Percentiles rank a stretch among this genome's conserved stretches.
phyloP scores from a whole-genome alignment of 2,888 invertebrate genomes.

The Archaeoteleia sp. region DNA sequence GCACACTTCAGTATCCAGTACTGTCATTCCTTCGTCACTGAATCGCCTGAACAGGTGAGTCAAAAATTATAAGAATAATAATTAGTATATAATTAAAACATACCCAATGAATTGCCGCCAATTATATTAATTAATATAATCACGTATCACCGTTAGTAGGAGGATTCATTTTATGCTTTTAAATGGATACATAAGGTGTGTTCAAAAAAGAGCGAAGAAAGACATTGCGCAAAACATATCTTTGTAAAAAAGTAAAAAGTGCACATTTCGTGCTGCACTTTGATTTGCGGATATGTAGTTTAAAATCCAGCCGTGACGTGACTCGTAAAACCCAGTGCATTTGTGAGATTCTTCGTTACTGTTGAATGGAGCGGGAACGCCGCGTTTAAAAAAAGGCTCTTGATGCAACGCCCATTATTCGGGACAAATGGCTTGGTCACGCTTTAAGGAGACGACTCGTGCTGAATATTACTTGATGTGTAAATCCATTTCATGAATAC shows the following conservation, averaged over 20 bases:
- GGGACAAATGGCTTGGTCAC: constrained; percentile 61
- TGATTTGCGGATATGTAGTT: constrained; percentile 20
- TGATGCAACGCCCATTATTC: constrained; percentile 59
- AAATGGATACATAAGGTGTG: too few relatives aligned
- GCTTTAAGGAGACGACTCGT: constrained; percentile 56
- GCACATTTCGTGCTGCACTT: constrained; percentile 8
- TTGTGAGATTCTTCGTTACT: constrained; percentile 39
- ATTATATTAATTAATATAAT: neutral
- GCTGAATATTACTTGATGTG: constrained; percentile 58
- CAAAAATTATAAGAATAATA: constrained; percentile 21
- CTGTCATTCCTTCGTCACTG: constrained; percentile 88
- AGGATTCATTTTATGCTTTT: too few relatives aligned
- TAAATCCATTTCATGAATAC: constrained; percentile 56
- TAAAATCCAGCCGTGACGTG: constrained; percentile 25
- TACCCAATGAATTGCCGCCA: constrained; percentile 1
- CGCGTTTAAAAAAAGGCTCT: constrained; percentile 43
- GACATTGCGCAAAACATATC: too few relatives aligned
- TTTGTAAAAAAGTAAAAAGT: constrained; percentile 4
- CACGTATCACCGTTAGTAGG: too few relatives aligned
- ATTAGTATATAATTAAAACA: constrained; percentile 7
- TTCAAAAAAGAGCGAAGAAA: too few relatives aligned
- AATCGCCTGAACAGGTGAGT: constrained; percentile 84
- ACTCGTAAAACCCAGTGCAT: constrained; percentile 34
- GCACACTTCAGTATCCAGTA: constrained; percentile 83
- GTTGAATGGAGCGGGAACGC: constrained; percentile 29